Conservation (phyloP, 2,797 vertebrate genomes). For the Leptatherina wallacei region DNA sequence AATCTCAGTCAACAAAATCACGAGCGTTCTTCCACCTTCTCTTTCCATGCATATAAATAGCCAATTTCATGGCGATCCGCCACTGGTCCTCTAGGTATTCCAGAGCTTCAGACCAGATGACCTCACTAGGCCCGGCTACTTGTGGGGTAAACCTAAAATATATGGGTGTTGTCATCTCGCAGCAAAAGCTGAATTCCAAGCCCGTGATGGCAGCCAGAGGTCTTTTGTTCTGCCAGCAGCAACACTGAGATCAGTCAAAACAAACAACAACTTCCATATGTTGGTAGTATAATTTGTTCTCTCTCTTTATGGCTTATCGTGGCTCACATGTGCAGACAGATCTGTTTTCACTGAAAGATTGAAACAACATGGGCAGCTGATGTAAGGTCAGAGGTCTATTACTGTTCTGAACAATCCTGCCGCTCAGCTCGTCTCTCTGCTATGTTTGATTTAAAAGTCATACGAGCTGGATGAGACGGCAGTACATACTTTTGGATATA, state of each 20-base stretch:
- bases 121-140: background rate
- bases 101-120: background rate
- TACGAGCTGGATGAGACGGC: too few species aligned
- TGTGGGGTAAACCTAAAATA: constrained; percentile 22
- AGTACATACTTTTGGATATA: background rate
- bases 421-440: background rate
- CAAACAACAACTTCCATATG: constrained; percentile 16
- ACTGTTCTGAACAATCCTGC: background rate
- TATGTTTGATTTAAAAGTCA: background rate
- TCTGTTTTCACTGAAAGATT: background rate
- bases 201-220: background rate
- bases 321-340: constrained; percentile 10
- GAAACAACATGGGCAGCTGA: constrained; percentile 10
- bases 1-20: background rate
- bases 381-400: background rate
- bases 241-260: constrained; percentile 11
- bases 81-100: background rate
- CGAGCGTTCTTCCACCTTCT: background rate
- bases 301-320: background rate
- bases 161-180: background rate
- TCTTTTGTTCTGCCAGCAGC: background rate
- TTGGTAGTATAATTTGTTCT: constrained; percentile 1
- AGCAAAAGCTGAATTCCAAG: background rate
- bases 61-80: background rate
- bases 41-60: background rate